Percentiles rank a stretch among this genome's conserved stretches.
Evolutionary conservation across 2,888 invertebrate species (phyloP).

Genomic region (Acleris holmiana): DNA sequence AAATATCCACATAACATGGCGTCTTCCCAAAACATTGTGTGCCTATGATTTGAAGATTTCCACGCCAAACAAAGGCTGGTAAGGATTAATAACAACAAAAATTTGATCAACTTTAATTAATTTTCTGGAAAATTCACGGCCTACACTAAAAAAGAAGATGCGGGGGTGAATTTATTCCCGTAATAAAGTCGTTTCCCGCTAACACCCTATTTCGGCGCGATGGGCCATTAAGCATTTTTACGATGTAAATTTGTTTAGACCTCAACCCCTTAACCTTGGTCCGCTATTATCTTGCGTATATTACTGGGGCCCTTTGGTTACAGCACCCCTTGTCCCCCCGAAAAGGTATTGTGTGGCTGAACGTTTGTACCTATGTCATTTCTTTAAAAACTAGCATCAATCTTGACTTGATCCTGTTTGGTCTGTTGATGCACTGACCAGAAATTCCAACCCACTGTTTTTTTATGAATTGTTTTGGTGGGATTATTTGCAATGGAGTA

Average conservation of each 20-base stretch:
- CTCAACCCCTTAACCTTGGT: slow-evolving; percentile 45
- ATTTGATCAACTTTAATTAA: slow-evolving; percentile 43
- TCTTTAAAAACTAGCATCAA: too few species aligned
- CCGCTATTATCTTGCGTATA: slow-evolving; percentile 35
- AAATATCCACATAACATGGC: too few species aligned
- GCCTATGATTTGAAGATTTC: too few species aligned
- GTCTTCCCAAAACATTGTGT: too few species aligned
- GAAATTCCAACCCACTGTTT: too few species aligned
- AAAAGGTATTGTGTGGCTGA: too few species aligned
- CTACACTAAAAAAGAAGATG: slow-evolving; percentile 51
- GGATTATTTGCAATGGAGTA: too few species aligned
- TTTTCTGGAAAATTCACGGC: slow-evolving; percentile 46
- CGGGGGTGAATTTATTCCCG: slow-evolving; percentile 48
- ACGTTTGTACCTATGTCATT: too few species aligned
- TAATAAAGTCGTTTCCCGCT: slow-evolving; percentile 48
- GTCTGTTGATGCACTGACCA: too few species aligned
- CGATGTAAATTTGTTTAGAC: slow-evolving; percentile 51
- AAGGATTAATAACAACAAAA: slow-evolving; percentile 17
- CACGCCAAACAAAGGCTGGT: background rate
- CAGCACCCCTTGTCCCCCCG: background rate
- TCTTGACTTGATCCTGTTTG: too few species aligned
- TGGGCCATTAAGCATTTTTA: slow-evolving; percentile 54
- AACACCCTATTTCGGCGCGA: slow-evolving; percentile 47
- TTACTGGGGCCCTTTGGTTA: slow-evolving; percentile 5
- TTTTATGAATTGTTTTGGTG: too few species aligned